Evolutionary conservation across 2,888 invertebrate genomes (phyloP), one percentile per base, ranked within the genome.

Genomic region (Unio delphinus): DNA sequence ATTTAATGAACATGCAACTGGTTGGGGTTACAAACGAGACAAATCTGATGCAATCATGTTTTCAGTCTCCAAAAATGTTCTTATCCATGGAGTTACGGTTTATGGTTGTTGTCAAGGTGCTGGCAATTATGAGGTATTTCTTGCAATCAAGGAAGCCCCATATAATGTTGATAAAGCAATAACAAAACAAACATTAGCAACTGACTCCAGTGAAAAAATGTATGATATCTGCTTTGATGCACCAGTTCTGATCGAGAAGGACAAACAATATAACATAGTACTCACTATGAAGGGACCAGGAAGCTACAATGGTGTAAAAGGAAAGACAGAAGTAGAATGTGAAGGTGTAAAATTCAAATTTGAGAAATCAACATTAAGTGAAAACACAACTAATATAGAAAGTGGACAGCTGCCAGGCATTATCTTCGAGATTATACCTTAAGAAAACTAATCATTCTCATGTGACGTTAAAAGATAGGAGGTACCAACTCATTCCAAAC

Each of bases 361-460:
- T 61, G 57, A 30, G 6, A 34, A 68, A 1, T 60, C 65, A 28
- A 34, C 60, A 20, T 65, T 57, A 28, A 74, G 76, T 55, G 69
- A 70, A 59, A 76, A 76, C 56, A 72, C 68, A 61, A 72, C 76
- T 7, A 56, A n/a, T 20, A 28, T 57, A 54, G 64, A 64, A 30
- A 64, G 69, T n/a, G 76, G 76, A 17, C 76, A 76, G 58, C 64
- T 76, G 23, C 73, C 76, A n/a, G 65, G 68, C 7, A 54, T 74
- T 18, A 28, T 71, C 11, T 64, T 64, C 18, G 64, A 64, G 28
- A 20, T 8, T 34, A 34, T 8, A 34, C 34, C 34, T 34, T 8
- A 0, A 34, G 34, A 34, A 34, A 34, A 7, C 34, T 34, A 34
- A 34, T 34, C 34, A 8, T 34, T 34, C 8, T 34, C 8, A 34